Percentiles rank a stretch among this genome's conserved stretches.
phyloP scores from a whole-genome alignment of 2,797 vertebrate species.

The Tapera naevia region DNA sequence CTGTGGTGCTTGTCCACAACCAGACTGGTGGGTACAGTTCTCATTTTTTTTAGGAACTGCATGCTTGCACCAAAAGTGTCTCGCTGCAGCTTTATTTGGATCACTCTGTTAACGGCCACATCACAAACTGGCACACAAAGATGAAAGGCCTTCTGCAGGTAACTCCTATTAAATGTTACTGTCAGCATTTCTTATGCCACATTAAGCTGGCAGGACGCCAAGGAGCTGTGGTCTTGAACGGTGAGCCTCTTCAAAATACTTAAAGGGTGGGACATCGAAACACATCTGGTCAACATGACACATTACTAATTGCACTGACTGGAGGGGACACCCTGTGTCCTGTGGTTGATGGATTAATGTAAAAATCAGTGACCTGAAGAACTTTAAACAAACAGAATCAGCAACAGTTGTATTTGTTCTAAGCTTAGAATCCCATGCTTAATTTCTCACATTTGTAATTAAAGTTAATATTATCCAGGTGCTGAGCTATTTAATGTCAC shows the following conservation, averaged over 20 bases:
- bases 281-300: neutral
- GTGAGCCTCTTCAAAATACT: neutral
- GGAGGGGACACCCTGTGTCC: neutral
- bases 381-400: constrained; percentile 37
- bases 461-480: constrained; percentile 32
- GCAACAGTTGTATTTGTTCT: neutral
- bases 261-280: neutral
- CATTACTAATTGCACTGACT: neutral
- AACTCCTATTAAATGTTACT: neutral
- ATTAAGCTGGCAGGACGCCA: neutral
- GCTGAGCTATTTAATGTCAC: constrained; percentile 18
- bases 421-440: neutral
- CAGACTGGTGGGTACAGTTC: neutral
- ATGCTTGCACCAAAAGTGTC: neutral
- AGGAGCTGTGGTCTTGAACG: neutral
- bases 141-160: neutral
- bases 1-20: neutral
- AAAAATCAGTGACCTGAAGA: neutral
- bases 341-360: neutral
- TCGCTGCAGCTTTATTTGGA: neutral
- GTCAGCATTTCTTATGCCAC: neutral
- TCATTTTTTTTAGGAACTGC: neutral
- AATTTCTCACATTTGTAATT: neutral
- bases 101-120: accelerated
- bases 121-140: neutral